A percentile compares a stretch with the other conserved stretches of the same genome.
phyloP scores from a whole-genome alignment of 1,140 invertebrate species.

The Macrotrachela quadricornifera region DNA sequence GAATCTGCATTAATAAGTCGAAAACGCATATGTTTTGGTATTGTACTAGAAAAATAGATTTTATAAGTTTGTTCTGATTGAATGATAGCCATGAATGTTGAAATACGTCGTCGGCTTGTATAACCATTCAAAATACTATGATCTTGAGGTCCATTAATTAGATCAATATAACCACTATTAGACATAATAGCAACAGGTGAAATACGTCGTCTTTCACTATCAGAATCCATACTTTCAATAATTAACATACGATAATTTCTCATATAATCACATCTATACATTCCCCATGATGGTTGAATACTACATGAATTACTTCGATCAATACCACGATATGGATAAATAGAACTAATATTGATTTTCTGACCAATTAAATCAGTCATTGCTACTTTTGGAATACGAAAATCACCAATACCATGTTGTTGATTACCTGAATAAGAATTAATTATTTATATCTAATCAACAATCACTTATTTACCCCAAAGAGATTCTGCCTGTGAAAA shows the following conservation, averaged over 20 bases:
- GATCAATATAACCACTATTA: constrained; percentile 17
- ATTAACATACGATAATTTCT: constrained; percentile 16
- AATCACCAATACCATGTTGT: constrained; percentile 20
- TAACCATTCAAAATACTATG: constrained; percentile 26
- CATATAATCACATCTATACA: constrained; percentile 15
- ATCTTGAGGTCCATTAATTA: constrained; percentile 28
- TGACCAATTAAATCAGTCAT: constrained; percentile 15
- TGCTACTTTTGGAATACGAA: constrained; percentile 20
- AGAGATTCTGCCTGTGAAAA: constrained; percentile 20
- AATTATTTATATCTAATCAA: no score
- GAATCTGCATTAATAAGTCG: constrained; percentile 15
- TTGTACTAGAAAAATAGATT: background rate
- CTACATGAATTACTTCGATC: constrained; percentile 10
- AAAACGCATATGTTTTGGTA: constrained; percentile 9
- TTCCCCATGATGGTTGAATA: constrained; percentile 14
- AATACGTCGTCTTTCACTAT: constrained; percentile 21
- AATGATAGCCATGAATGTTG: constrained; percentile 22
- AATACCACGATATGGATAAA: constrained; percentile 17
- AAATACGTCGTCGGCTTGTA: constrained; percentile 22
- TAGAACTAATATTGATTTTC: constrained; percentile 11
- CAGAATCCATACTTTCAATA: constrained; percentile 24
- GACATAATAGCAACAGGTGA: constrained; percentile 21
- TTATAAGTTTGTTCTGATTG: constrained; percentile 13
- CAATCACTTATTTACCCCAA: constrained; percentile 15
- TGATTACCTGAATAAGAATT: background rate